Percentiles rank a stretch among this genome's conserved stretches.
These are phyloP conservation scores for Balanococcus diminutus DNA, from an alignment of 2,888 invertebrate genomes.

Conservation along the genomic window DNA sequence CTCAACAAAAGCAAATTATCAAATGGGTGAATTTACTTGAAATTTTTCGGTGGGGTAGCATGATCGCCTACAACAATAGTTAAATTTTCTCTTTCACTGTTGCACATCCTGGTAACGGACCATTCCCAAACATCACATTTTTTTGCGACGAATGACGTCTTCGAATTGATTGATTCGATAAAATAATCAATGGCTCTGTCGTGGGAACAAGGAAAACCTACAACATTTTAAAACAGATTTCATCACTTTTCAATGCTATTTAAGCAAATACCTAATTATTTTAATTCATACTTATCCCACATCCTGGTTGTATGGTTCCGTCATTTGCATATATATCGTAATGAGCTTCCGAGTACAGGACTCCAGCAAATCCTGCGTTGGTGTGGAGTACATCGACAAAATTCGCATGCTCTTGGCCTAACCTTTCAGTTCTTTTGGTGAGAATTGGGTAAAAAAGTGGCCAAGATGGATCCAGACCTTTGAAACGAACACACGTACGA, in stretches of 20 bases:
- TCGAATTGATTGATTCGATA: constrained; percentile 67
- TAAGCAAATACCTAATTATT: too few relatives aligned
- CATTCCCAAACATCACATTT: not conserved
- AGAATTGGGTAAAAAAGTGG: constrained; percentile 58
- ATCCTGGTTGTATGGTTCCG: constrained; percentile 67
- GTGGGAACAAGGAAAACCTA: constrained; percentile 66
- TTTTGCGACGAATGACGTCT: constrained; percentile 65
- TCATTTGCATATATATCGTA: constrained; percentile 61
- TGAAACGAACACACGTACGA: not conserved
- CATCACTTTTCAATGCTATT: too few relatives aligned
- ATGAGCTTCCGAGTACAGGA: constrained; percentile 58
- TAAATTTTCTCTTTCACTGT: not conserved
- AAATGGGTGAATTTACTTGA: not conserved
- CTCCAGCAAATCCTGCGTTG: constrained; percentile 59
- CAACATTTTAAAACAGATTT: constrained; percentile 48
- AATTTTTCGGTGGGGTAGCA: not conserved
- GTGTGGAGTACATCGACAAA: constrained; percentile 61
- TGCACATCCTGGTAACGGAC: not conserved
- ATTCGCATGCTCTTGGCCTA: constrained; percentile 59
- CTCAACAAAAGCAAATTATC: not conserved
- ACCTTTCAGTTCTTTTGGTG: constrained; percentile 55
- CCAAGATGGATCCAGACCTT: constrained; percentile 59
- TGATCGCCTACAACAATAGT: not conserved
- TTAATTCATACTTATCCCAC: constrained; percentile 59
- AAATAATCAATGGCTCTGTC: constrained; percentile 67